Conservation (phyloP, 2,113 vertebrate genomes). For the Mohoua ochrocephala region DNA sequence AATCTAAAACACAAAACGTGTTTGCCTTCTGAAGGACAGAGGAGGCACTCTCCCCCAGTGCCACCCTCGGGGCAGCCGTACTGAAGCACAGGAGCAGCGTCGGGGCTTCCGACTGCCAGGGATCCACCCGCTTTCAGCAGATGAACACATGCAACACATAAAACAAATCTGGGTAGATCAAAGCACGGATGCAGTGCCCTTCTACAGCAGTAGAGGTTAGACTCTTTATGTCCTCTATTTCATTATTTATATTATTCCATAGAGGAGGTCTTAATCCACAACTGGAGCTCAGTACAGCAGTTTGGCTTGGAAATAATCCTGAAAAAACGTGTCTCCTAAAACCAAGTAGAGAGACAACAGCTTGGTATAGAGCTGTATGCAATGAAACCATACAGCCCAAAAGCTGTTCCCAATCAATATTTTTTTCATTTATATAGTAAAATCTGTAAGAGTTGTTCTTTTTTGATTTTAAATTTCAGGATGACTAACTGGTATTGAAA, state of each 20-base stretch:
- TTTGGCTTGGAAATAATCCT: not conserved
- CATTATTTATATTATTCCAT: not conserved
- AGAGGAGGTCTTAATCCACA: not conserved
- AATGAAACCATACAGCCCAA: not conserved
- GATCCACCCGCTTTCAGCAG: not conserved
- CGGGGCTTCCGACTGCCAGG: not conserved
- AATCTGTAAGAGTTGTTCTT: not conserved
- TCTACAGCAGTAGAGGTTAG: not conserved
- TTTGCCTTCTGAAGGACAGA: not conserved
- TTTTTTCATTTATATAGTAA: not conserved
- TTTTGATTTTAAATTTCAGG: not conserved
- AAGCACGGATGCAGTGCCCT: not conserved
- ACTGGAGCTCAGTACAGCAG: not conserved
- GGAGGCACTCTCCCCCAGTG: not conserved
- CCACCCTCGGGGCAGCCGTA: not conserved
- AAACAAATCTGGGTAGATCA: not conserved
- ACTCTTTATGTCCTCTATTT: not conserved
- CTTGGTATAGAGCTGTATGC: not conserved
- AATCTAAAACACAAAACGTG: not conserved
- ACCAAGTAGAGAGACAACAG: not conserved
- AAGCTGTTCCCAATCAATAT: not conserved
- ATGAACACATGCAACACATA: fast-evolving
- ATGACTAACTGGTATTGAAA: not conserved
- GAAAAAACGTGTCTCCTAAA: not conserved
- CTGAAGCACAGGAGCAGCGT: not conserved